Evolutionary conservation across 2,113 vertebrate species (phyloP).

Genomic region (Hypomesus transpacificus): DNA sequence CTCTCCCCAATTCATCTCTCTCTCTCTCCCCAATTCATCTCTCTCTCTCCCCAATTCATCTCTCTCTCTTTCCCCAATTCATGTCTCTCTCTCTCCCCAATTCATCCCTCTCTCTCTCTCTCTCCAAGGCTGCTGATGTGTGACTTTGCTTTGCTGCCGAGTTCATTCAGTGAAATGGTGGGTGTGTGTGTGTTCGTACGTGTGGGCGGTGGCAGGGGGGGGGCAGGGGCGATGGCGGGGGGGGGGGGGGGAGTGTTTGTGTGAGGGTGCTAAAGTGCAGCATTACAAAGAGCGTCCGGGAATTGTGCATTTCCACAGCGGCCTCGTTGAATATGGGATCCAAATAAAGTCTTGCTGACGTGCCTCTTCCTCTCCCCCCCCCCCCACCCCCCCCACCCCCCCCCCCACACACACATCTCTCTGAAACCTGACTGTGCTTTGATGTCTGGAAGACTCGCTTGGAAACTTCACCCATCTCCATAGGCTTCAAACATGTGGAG

Average conservation of each 20-base stretch:
- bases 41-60: not conserved
- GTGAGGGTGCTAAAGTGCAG: constrained; percentile 1
- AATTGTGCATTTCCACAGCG: not conserved
- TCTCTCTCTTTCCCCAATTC: too few relatives aligned
- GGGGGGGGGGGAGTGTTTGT: not conserved
- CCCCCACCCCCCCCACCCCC: constrained; percentile 9
- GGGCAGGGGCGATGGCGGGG: constrained; percentile 13
- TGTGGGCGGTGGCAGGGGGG: constrained; percentile 15
- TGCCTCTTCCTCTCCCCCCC: constrained; percentile 12
- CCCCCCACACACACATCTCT: constrained; percentile 10
- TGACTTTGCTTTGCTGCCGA: too few relatives aligned
- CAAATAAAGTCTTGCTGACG: constrained; percentile 39
- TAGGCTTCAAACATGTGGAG: constrained; percentile 50
- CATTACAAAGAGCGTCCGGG: constrained; percentile 37
- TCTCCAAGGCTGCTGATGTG: not conserved
- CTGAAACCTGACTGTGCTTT: constrained; percentile 58
- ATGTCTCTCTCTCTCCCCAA: not conserved
- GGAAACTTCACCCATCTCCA: constrained; percentile 34
- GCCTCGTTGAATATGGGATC: constrained; percentile 38
- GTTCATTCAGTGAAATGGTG: too few relatives aligned
- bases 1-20: not conserved
- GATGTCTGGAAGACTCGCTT: constrained; percentile 46
- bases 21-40: not conserved
- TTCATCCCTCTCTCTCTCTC: not conserved
- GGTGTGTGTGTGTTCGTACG: too few relatives aligned